Evolutionary conservation across 2,888 invertebrate genomes (phyloP).

Genomic region (Isotomurus palustris): DNA sequence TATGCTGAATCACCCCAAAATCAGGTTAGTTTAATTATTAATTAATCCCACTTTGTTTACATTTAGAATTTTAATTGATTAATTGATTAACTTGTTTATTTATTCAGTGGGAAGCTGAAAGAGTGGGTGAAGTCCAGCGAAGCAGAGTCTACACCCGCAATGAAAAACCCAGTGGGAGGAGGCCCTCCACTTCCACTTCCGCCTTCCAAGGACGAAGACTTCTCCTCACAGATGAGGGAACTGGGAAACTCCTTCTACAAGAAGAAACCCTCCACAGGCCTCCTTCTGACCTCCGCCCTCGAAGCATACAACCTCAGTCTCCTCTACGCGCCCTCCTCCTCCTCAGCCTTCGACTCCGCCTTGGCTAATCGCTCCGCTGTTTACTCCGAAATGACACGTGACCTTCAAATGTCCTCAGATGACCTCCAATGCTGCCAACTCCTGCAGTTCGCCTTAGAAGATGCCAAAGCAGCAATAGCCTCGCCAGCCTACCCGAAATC

Average conservation of each 20-base stretch:
- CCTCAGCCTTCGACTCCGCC: constrained; percentile 4
- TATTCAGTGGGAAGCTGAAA: no score
- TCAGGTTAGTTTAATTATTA: constrained; percentile 11
- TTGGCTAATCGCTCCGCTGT: constrained; percentile 47
- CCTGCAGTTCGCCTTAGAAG: constrained; percentile 61
- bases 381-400: constrained; percentile 41
- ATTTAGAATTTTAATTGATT: background rate
- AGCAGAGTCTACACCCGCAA: no score
- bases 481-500: constrained; percentile 61
- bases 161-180: no score
- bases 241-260: constrained; percentile 46
- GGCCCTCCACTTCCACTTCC: no score
- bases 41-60: background rate
- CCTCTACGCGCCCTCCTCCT: constrained; percentile 53
- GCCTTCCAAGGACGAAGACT: no score
- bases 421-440: no score
- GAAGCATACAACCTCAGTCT: constrained; percentile 62
- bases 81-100: no score
- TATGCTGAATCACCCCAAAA: constrained; percentile 17
- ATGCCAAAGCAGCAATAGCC: constrained; percentile 60
- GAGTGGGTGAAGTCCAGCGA: no score
- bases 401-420: no score
- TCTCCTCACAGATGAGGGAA: no score
- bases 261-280: constrained; percentile 49
- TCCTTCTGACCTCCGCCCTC: constrained; percentile 54